Evolutionary conservation across 2,113 vertebrate genomes (phyloP).

Genomic region (Promerops cafer): DNA sequence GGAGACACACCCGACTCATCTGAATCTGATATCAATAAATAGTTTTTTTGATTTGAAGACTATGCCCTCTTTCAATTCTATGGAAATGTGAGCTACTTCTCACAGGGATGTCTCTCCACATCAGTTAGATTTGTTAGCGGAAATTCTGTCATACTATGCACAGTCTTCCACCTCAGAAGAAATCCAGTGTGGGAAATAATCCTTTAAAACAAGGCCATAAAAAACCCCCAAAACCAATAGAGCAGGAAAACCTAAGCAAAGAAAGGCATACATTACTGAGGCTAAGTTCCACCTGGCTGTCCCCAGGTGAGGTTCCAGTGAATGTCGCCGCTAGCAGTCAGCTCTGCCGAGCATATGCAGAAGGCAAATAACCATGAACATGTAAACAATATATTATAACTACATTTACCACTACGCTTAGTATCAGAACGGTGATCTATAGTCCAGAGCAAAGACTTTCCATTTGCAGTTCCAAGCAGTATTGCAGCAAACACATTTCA

Average conservation of each 20-base stretch:
- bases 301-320: too few relatives aligned
- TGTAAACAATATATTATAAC: not conserved
- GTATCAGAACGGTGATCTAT: not conserved
- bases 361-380: not conserved
- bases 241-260: not conserved
- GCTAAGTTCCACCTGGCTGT: not conserved
- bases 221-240: not conserved
- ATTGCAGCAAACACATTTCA: not conserved
- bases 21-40: not conserved
- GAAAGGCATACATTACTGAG: not conserved
- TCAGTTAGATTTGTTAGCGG: not conserved
- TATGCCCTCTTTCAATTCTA: not conserved
- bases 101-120: not conserved
- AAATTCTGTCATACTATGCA: not conserved
- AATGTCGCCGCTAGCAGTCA: not conserved
- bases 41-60: not conserved
- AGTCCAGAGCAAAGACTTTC: not conserved
- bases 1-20: too few relatives aligned
- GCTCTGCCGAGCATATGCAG: not conserved
- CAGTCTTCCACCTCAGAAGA: not conserved
- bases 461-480: too few relatives aligned
- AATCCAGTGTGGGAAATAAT: not conserved
- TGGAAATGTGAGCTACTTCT: not conserved
- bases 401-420: not conserved
- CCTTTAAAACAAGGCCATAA: not conserved